Conservation (phyloP, 2,888 invertebrate genomes). For the Leptinotarsa tumamoca region DNA sequence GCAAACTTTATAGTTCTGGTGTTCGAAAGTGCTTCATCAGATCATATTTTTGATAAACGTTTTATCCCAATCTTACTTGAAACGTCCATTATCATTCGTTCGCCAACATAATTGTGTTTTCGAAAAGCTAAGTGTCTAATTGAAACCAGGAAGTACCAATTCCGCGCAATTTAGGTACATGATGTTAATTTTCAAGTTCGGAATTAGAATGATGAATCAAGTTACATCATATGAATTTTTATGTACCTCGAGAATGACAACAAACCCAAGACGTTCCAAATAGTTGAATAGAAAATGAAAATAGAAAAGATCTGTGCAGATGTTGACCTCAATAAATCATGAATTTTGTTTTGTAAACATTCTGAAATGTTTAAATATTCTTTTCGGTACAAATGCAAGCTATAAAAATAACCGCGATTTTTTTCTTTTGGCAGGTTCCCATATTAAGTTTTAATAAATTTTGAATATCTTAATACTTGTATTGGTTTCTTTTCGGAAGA, state of each 20-base stretch:
- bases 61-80: too few relatives aligned
- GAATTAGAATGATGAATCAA: slow-evolving; percentile 17
- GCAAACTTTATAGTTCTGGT: too few relatives aligned
- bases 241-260: slow-evolving; percentile 21
- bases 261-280: background rate
- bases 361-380: slow-evolving; percentile 24
- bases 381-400: slow-evolving; percentile 5
- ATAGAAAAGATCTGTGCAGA: slow-evolving; percentile 14
- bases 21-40: too few relatives aligned
- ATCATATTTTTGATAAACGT: too few relatives aligned
- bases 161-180: slow-evolving; percentile 28
- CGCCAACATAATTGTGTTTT: slow-evolving; percentile 9
- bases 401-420: slow-evolving; percentile 9
- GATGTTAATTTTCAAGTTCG: slow-evolving; percentile 9
- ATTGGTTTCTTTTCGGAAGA: too few relatives aligned
- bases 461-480: background rate
- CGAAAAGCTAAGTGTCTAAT: slow-evolving; percentile 16
- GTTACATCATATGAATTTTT: slow-evolving; percentile 22
- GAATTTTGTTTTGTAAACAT: slow-evolving; percentile 23
- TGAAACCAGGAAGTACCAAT: slow-evolving; percentile 30
- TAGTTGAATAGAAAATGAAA: slow-evolving; percentile 22
- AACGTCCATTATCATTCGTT: background rate
- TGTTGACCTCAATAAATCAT: slow-evolving; percentile 23
- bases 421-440: background rate
- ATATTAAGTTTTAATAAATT: slow-evolving; percentile 2